Evolutionary conservation across 2,888 invertebrate genomes (phyloP).

Genomic region (Taphrorychus bicolor): DNA sequence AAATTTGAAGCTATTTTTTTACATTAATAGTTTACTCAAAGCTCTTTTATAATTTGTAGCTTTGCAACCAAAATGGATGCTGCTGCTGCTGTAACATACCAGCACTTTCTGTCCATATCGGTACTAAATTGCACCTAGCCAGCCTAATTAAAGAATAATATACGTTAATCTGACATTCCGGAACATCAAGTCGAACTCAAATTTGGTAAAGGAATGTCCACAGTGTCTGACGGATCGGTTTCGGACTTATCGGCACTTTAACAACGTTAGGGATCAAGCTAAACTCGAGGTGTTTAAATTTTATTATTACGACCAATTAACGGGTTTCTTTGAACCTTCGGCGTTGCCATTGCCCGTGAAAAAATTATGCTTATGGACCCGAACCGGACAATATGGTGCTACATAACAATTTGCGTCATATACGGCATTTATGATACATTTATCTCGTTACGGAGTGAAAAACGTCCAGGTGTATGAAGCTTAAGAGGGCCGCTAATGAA

Average conservation of each 20-base stretch:
- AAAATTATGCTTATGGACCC: neutral
- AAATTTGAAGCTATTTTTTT: too few relatives aligned
- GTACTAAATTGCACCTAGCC: conserved; percentile 4
- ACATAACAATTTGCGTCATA: conserved; percentile 5
- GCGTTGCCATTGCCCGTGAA: neutral
- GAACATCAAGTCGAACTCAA: conserved; percentile 37
- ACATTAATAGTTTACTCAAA: too few relatives aligned
- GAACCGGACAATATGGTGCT: conserved; percentile 3
- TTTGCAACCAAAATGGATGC: neutral
- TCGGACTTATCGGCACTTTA: conserved; percentile 36
- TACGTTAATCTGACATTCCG: conserved; percentile 46
- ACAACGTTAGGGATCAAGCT: conserved; percentile 30
- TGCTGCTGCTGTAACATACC: neutral
- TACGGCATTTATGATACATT: conserved; percentile 8
- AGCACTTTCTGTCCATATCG: conserved; percentile 2
- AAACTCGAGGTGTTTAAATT: conserved; percentile 37
- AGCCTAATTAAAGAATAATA: conserved; percentile 46
- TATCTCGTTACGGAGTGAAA: conserved; percentile 10
- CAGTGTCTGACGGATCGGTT: conserved; percentile 32
- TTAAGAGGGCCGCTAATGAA: conserved; percentile 55
- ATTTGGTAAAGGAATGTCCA: conserved; percentile 40
- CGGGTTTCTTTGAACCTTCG: conserved; percentile 31
- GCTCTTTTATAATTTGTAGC: too few relatives aligned
- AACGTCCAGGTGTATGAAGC: conserved; percentile 43
- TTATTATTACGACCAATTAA: conserved; percentile 39